These are phyloP conservation scores for Ictidomys tridecemlineatus DNA, from an alignment of 2,113 vertebrate species.

Conservation along the genomic window DNA sequence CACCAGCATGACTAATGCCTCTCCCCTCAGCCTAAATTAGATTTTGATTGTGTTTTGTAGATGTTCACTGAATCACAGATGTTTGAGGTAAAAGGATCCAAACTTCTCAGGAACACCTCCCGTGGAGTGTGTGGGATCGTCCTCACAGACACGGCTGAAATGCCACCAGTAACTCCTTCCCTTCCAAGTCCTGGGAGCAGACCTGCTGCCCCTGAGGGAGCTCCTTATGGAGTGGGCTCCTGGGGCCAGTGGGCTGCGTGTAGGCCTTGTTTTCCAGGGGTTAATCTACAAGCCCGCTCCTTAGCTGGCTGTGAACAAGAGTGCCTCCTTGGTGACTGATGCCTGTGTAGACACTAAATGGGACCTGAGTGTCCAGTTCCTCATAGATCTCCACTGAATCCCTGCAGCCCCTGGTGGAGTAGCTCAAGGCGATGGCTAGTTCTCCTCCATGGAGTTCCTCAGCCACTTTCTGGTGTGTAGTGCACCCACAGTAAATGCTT, in stretches of 20 bases:
- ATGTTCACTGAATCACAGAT: conserved; percentile 75
- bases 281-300: background rate
- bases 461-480: background rate
- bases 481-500: background rate
- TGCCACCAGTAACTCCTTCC: background rate
- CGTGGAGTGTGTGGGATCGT: background rate
- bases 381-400: background rate
- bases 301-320: background rate
- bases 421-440: background rate
- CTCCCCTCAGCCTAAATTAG: conserved; percentile 73
- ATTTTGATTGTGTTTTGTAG: conserved; percentile 65
- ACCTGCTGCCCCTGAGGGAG: background rate
- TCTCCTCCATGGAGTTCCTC: background rate
- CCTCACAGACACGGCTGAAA: background rate
- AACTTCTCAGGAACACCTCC: conserved; percentile 47
- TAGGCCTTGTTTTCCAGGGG: background rate
- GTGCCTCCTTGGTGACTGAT: background rate
- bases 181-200: background rate
- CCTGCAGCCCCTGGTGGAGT: rapidly evolving
- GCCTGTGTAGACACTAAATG: background rate
- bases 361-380: background rate
- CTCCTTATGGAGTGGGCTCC: background rate
- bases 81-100: conserved; percentile 67
- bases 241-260: background rate
- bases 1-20: conserved; percentile 75